These are phyloP conservation scores for Mythimna albipuncta DNA, from an alignment of 2,888 invertebrate species.

Conservation along the genomic window DNA sequence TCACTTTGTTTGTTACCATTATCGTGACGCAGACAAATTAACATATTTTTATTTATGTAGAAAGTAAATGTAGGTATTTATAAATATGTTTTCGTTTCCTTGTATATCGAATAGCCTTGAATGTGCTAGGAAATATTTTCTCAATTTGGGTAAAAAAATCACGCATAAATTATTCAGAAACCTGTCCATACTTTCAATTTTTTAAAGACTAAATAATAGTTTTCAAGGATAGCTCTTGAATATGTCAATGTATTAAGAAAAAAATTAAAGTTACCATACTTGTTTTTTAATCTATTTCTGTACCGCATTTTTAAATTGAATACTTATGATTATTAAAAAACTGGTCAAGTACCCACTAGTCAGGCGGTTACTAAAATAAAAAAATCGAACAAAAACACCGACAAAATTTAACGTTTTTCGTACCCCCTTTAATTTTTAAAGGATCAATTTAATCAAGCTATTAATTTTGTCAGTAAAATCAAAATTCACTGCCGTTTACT, in stretches of 20 bases:
- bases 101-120: conserved; percentile 32
- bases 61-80: conserved; percentile 18
- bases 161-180: conserved; percentile 33
- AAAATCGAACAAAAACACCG: too few relatives aligned
- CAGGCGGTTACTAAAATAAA: too few relatives aligned
- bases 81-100: conserved; percentile 24
- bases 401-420: too few relatives aligned
- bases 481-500: too few relatives aligned
- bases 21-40: conserved; percentile 5
- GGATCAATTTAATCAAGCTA: too few relatives aligned
- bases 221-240: conserved; percentile 24
- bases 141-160: conserved; percentile 25
- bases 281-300: background rate
- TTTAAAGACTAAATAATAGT: background rate
- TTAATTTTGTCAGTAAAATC: too few relatives aligned
- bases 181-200: conserved; percentile 39
- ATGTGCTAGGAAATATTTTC: conserved; percentile 41
- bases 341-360: too few relatives aligned
- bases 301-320: background rate
- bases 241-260: background rate
- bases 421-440: too few relatives aligned
- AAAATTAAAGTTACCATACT: too few relatives aligned
- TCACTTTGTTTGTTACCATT: background rate
- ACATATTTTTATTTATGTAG: conserved; percentile 23
- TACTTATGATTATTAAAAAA: background rate